These are phyloP conservation scores for Rissa tridactyla DNA, from an alignment of 2,113 vertebrate species.

Conservation along the genomic window DNA sequence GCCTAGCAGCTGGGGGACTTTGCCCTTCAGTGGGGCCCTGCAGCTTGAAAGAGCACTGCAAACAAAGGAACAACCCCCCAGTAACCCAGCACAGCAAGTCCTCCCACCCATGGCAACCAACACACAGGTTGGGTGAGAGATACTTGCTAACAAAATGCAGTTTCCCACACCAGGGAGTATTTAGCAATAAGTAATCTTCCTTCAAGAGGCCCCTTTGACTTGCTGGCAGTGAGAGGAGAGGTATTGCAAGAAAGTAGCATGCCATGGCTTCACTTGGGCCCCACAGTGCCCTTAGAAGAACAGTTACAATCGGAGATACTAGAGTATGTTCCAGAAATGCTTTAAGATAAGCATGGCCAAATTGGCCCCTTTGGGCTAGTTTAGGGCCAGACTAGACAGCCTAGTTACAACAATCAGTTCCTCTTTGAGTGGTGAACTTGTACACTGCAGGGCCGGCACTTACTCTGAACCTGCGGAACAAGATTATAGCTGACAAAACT, in stretches of 20 bases:
- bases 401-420: background rate
- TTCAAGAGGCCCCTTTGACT: background rate
- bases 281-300: background rate
- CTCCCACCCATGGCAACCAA: background rate
- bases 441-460: background rate
- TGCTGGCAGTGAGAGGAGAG: background rate
- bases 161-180: background rate
- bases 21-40: background rate
- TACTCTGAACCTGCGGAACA: background rate
- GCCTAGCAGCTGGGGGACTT: background rate
- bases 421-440: background rate
- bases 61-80: background rate
- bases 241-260: background rate
- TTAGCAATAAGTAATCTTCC: background rate
- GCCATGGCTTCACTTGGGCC: background rate
- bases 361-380: background rate
- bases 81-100: background rate
- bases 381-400: background rate
- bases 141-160: background rate
- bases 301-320: fast-evolving
- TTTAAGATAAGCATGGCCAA: background rate
- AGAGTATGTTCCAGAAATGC: background rate
- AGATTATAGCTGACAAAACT: background rate
- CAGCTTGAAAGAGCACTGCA: background rate
- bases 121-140: background rate